These are phyloP conservation scores for Siphlonurus alternatus DNA, from an alignment of 2,888 invertebrate species.

Conservation along the genomic window DNA sequence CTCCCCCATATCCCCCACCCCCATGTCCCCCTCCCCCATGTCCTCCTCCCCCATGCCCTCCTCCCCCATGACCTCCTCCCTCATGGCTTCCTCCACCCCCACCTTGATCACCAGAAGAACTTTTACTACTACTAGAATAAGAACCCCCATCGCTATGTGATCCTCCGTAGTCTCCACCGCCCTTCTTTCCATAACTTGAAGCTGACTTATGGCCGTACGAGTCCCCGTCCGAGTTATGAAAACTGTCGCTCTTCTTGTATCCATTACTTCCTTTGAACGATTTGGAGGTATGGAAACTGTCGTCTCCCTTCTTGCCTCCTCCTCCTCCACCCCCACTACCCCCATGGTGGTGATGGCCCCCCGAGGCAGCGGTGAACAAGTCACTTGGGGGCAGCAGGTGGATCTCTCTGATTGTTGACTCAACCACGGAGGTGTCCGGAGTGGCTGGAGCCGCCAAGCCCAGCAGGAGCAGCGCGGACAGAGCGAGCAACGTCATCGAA, in stretches of 20 bases:
- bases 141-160: slow-evolving; percentile 12
- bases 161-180: slow-evolving; percentile 20
- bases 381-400: slow-evolving; percentile 23
- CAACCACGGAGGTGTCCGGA: slow-evolving; percentile 34
- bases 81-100: slow-evolving; percentile 21
- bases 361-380: neutral
- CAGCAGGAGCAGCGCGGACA: too few relatives aligned
- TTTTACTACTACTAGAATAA: neutral
- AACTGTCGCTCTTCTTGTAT: slow-evolving; percentile 54
- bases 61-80: too few relatives aligned
- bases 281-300: slow-evolving; percentile 45
- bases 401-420: slow-evolving; percentile 38
- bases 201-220: slow-evolving; percentile 53
- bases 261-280: slow-evolving; percentile 49
- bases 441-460: neutral
- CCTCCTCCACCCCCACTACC: slow-evolving; percentile 21
- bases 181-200: slow-evolving; percentile 40
- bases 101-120: neutral
- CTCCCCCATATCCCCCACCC: neutral
- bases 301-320: slow-evolving; percentile 38
- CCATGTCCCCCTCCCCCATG: neutral
- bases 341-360: neutral
- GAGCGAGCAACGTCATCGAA: too few relatives aligned
- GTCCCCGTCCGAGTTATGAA: slow-evolving; percentile 54
- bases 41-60: slow-evolving; percentile 16